Evolutionary conservation across 2,888 invertebrate species (phyloP), one percentile per base, ranked within the genome.

Genomic region (Maniola hyperantus): DNA sequence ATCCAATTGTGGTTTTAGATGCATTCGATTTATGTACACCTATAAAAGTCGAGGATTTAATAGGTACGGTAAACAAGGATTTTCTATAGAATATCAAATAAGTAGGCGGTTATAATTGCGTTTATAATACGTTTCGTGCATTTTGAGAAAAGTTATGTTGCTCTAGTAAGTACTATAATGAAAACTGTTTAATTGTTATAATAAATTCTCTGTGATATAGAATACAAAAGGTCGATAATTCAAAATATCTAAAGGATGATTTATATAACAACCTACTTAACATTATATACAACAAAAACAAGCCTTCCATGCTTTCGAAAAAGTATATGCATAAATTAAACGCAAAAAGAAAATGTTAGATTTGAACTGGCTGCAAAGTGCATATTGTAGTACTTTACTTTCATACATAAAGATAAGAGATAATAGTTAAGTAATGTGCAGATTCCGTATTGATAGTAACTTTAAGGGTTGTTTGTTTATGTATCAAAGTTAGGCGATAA

Each of bases 1-100:
- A 91, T 91, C 91, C 91, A 91, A 91, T 91, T 90, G 90, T 87
- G 81, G 88, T 91, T 90, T 88, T 81, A 87, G 86, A 82, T 89
- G 88, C 88, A 90, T 85, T 88, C 83, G 84, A 86, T 85, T 86
- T 69, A 79, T 82, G 77, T 79, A 73, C 77, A 66, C 65, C 78
- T 80, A 82, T 64, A 58, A 64, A 67, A 48, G 15, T 26, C 46
- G 46, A 10, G 46, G 42, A 20, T 57, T 57, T 20, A 57, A 57
- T 57, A 57, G 20, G 20, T 13, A 55, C 55, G 42, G 20, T n/a
- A 42, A 42, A 6, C 39, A 42, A 61, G 48, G 48, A 48, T 18
- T 15, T 48, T 48, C 48, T 2, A 48, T 48, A 15, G 48, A 48
- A 48, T 15, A 18, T 48, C 18, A 15, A 48, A 18, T 15, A 48